phyloP scores from a whole-genome alignment of 1,140 invertebrate genomes.

The Rhagoletis zephyria region DNA sequence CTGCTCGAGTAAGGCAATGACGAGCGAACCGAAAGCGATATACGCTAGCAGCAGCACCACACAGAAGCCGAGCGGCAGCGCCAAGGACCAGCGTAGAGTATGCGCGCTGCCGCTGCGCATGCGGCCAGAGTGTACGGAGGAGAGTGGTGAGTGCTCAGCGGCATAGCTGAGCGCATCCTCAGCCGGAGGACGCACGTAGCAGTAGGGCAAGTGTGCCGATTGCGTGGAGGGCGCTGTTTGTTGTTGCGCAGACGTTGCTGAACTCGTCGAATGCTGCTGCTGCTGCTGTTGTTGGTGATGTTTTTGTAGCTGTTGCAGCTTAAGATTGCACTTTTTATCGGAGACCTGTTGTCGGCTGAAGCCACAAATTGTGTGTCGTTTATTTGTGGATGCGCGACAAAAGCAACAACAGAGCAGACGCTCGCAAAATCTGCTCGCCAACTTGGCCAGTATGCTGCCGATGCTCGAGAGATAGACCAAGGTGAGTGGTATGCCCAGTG shows the following conservation, averaged over 20 bases:
- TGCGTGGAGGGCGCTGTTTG: not conserved
- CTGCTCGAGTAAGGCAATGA: constrained; percentile 88
- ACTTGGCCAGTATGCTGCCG: constrained; percentile 85
- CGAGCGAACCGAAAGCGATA: constrained; percentile 88
- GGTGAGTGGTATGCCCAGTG: constrained; percentile 91
- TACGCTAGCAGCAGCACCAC: constrained; percentile 86
- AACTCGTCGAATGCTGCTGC: constrained; percentile 78
- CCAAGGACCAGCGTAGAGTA: constrained; percentile 78
- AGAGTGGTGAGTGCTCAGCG: constrained; percentile 36
- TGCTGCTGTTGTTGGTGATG: constrained; percentile 82
- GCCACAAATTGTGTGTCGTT: constrained; percentile 80
- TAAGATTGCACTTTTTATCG: constrained; percentile 85
- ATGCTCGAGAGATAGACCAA: constrained; percentile 89
- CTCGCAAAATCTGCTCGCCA: constrained; percentile 90
- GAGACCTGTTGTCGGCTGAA: constrained; percentile 81
- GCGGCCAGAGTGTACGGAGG: not conserved
- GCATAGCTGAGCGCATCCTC: constrained; percentile 11
- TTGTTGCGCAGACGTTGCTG: not conserved
- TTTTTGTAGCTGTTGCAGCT: constrained; percentile 84
- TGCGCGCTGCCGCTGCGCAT: constrained; percentile 25
- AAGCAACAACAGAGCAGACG: constrained; percentile 85
- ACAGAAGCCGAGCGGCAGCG: constrained; percentile 84
- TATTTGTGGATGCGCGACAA: constrained; percentile 71
- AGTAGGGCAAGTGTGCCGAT: constrained; percentile 17
- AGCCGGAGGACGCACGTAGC: constrained; percentile 51